Conservation (phyloP, 2,888 invertebrate species). For the Zygogramma bicolorata region DNA sequence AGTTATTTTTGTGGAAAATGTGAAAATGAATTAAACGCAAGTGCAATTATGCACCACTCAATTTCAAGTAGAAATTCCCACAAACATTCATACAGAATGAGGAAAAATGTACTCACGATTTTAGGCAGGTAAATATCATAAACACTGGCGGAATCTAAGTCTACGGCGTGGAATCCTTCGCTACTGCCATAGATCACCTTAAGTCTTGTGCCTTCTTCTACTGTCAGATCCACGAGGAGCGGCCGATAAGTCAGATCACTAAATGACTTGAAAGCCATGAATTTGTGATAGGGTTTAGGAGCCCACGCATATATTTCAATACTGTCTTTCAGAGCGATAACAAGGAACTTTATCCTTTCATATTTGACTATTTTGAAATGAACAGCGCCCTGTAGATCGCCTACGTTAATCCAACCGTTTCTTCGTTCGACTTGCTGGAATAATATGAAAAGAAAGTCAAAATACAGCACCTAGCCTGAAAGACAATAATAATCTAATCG, state of each 20-base stretch:
- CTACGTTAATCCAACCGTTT: slow-evolving; percentile 99
- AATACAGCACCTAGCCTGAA: too few relatives aligned
- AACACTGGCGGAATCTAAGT: slow-evolving; percentile 97
- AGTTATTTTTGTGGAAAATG: too few relatives aligned
- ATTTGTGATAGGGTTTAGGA: slow-evolving; percentile 99
- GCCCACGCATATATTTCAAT: slow-evolving; percentile 99
- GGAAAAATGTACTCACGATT: slow-evolving; percentile 79
- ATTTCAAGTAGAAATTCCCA: too few relatives aligned
- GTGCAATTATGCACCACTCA: too few relatives aligned
- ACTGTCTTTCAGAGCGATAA: slow-evolving; percentile 98
- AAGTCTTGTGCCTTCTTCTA: slow-evolving; percentile 98
- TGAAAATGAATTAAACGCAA: too few relatives aligned
- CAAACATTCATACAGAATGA: too few relatives aligned
- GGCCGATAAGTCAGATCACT: slow-evolving; percentile 86
- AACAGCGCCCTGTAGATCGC: slow-evolving; percentile 98
- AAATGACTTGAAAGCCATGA: slow-evolving; percentile 98
- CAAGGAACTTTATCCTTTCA: slow-evolving; percentile 99
- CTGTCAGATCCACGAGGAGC: slow-evolving; percentile 96
- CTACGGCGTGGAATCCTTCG: slow-evolving; percentile 99
- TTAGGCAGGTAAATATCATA: slow-evolving; percentile 99
- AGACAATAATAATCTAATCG: too few relatives aligned
- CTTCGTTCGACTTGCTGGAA: slow-evolving; percentile 97
- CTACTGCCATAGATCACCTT: slow-evolving; percentile 99
- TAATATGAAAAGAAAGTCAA: too few relatives aligned
- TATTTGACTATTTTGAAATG: slow-evolving; percentile 99